Evolutionary conservation across 2,888 invertebrate species (phyloP), one percentile per base, ranked within the genome.

Genomic region (Spilosoma lubricipeda): DNA sequence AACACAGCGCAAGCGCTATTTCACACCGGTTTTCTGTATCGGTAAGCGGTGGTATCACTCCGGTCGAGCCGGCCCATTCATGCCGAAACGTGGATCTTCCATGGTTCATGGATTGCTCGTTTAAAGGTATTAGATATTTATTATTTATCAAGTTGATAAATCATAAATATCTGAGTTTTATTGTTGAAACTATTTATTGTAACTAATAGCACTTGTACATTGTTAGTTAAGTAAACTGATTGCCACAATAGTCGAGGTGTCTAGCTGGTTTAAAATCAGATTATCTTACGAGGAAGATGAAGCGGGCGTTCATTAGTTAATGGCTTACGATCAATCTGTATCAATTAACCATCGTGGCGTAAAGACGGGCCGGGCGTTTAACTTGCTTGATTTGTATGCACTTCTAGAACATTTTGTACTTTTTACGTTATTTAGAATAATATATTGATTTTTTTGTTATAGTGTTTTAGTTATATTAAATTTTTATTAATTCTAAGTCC

Each of bases 241-340:
- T 67, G 63, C 23, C 42, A 42, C 36, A 30, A 3, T 33, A 45
- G 30, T 56, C 63, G n/a, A 56, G 66, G 23, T 71, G 72, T 70
- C 39, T 69, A 72, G 70, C 63, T 11, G 73, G 70, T 77, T 75
- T 78, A 69, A 82, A 84, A 81, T 76, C 72, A 73, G 80, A 81
- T 86, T 82, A 83, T 78, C 75, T 80, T 59, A 30, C 66, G 70
- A 73, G 75, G 78, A 81, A 85, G 82, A 84, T 71, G 78, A 78
- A 83, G 76, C 67, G 74, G 74, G 67, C 77, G 75, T 82, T 87
- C 80, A 88, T 88, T 86, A 86, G 82, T 76, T 86, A 86, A 87
- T 87, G 84, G 85, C 67, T 70, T 59, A 65, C 80, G 81, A 88
- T 87, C 85, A 83, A 85, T 88, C 87, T 84, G 77, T 79, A 83